phyloP scores from a whole-genome alignment of 2,888 invertebrate species.

The Hermaeophaga mercurialis region DNA sequence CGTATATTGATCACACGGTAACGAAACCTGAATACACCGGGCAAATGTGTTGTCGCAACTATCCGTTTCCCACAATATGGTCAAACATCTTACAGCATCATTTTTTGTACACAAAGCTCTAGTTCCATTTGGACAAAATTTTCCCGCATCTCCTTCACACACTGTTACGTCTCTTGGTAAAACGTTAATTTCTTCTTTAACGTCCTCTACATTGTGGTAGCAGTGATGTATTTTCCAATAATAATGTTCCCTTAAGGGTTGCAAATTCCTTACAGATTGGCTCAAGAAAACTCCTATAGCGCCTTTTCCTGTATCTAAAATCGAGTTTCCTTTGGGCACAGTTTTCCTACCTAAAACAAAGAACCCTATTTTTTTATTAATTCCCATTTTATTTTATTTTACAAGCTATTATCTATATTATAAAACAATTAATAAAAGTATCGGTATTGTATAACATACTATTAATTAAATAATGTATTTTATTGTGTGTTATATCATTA shows the following conservation, averaged over 20 bases:
- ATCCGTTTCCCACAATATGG: constrained; percentile 13
- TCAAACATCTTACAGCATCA: constrained; percentile 14
- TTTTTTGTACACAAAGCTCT: constrained; percentile 19
- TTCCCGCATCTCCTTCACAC: constrained; percentile 1
- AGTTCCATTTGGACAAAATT: constrained; percentile 15
- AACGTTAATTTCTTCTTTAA: constrained; percentile 1
- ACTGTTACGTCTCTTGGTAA: constrained; percentile 17
- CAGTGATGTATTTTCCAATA: constrained; percentile 13
- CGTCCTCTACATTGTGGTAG: constrained; percentile 12
- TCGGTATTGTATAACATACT: too few relatives aligned
- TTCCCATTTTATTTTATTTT: too few relatives aligned
- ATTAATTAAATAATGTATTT: too few relatives aligned
- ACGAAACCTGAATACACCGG: neutral
- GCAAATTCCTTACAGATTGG: constrained; percentile 2
- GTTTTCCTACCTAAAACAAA: neutral
- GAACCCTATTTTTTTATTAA: too few relatives aligned
- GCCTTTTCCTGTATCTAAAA: constrained; percentile 11
- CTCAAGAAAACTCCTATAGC: constrained; percentile 8
- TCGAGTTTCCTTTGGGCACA: neutral
- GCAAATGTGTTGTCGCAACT: neutral
- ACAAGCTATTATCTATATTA: too few relatives aligned
- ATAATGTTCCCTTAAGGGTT: constrained; percentile 9
- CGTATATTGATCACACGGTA: constrained; percentile 10
- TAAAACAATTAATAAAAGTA: too few relatives aligned
- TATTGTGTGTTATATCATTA: too few relatives aligned